These are phyloP conservation scores for Drosophila bocqueti DNA, from an alignment of 1,140 invertebrate genomes.

Conservation along the genomic window DNA sequence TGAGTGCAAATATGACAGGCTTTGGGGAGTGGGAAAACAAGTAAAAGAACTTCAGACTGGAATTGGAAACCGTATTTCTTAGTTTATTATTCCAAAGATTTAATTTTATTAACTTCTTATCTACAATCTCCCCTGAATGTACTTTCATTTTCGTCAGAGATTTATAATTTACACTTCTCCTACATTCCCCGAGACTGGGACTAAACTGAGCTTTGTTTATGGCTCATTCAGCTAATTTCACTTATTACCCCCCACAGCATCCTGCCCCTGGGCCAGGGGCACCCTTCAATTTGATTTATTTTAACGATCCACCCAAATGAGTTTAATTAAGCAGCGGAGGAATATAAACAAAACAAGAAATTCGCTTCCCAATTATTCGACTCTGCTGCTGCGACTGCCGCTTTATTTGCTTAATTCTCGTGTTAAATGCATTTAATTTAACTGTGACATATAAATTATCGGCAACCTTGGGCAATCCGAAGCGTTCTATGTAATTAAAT, in stretches of 20 bases:
- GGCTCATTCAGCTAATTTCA: conserved; percentile 62
- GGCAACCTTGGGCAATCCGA: conserved; percentile 69
- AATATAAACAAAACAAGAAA: conserved; percentile 42
- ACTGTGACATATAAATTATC: conserved; percentile 80
- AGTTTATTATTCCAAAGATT: not conserved
- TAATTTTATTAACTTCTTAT: conserved; percentile 3
- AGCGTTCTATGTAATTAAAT: conserved; percentile 76
- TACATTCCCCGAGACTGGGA: not conserved
- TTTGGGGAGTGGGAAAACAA: conserved; percentile 22
- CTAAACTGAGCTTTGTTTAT: conserved; percentile 42
- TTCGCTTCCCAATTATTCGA: conserved; percentile 52
- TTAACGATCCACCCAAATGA: conserved; percentile 70
- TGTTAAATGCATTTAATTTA: conserved; percentile 78
- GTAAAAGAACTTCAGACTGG: not conserved
- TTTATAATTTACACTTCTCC: conserved; percentile 16
- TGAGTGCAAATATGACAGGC: conserved; percentile 52
- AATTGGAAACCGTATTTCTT: not conserved
- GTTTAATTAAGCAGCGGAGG: conserved; percentile 64
- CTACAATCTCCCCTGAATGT: conserved; percentile 6
- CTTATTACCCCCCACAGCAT: conserved; percentile 42
- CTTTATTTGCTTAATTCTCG: conserved; percentile 53
- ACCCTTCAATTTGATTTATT: conserved; percentile 60
- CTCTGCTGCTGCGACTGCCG: conserved; percentile 18
- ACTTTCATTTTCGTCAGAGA: conserved; percentile 23
- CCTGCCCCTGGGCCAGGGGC: not conserved